A percentile compares a stretch with the other conserved stretches of the same genome.
Conservation (phyloP, 2,888 invertebrate species). For the Leptinotarsa tumamoca region DNA sequence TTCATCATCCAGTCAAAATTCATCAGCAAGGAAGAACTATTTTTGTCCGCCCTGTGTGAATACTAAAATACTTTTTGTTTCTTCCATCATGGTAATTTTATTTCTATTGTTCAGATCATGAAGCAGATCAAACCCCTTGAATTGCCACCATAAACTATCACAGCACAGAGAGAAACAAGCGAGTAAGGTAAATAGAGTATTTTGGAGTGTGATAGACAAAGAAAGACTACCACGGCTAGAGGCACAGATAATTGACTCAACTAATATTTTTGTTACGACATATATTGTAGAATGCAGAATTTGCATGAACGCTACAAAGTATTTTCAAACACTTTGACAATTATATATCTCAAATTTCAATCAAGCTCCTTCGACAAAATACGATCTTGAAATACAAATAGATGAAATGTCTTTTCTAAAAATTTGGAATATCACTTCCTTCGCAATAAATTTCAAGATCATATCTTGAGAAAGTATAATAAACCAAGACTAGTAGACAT, state of each 20-base stretch:
- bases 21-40: not conserved
- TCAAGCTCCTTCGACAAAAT: not conserved
- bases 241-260: conserved; percentile 77
- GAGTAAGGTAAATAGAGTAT: conserved; percentile 51
- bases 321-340: conserved; percentile 56
- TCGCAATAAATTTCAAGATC: not conserved
- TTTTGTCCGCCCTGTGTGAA: not conserved
- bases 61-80: not conserved
- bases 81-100: not conserved
- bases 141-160: conserved; percentile 49
- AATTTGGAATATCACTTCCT: not conserved
- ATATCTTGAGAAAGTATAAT: not conserved
- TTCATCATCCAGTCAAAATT: too few species aligned
- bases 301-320: conserved; percentile 63
- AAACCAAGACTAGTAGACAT: too few species aligned
- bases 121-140: conserved; percentile 45
- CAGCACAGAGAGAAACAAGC: conserved; percentile 61
- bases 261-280: conserved; percentile 68
- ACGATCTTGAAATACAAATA: not conserved
- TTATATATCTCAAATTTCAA: not conserved
- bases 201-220: conserved; percentile 61
- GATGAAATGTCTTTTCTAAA: not conserved
- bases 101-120: conserved; percentile 12
- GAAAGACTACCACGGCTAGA: conserved; percentile 67
- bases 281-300: conserved; percentile 63